Evolutionary conservation across 2,888 invertebrate species (phyloP), one percentile per base, ranked within the genome.

Genomic region (Macrophya alboannulata): DNA sequence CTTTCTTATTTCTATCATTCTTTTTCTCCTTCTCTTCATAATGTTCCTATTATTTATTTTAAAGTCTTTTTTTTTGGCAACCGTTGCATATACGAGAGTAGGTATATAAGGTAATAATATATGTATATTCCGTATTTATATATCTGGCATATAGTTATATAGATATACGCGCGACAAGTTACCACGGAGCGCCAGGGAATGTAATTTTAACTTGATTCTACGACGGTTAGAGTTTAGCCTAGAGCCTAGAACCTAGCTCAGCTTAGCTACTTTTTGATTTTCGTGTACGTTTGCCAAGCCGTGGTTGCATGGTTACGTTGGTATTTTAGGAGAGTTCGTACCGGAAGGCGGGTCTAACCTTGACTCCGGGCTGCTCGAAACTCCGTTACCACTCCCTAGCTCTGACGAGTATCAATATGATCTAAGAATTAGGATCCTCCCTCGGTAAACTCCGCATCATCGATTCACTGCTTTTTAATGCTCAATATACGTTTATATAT

Each of bases 271-370:
- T 74, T 74, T 21, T 74, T 25, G 68, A 45, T 43, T 31, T 83
- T 83, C 68, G 51, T 48, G 25, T 83, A 3, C 15, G 83, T 83
- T 83, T 71, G 83, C 68, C 83, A 83, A 68, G 83, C 31, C 77
- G 62, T 10, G 5, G 65, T 48, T 45, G 83, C 43, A 21, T 48
- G 68, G 68, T 65, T 83, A 68, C 68, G 82, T 71, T 71, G 85
- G 72, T 85, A 85, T 85, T 85, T 85, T 82, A 55, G 82, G 85
- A 81, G 40, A 83, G 85, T 85, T 85, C 71, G 37, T 74, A 82
- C 82, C 85, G 85, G 85, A 85, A 85, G 85, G 82, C 79, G 85
- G 85, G 82, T 37, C 68, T 68, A 85, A 85, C 85, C 85, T 85
- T 85, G 79, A 82, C 85, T 85, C 71, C 48, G n/a, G 10, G 25